Base-by-base conservation (phyloP, 1,140 invertebrate species). In the Papilio aristodemus region DNA sequence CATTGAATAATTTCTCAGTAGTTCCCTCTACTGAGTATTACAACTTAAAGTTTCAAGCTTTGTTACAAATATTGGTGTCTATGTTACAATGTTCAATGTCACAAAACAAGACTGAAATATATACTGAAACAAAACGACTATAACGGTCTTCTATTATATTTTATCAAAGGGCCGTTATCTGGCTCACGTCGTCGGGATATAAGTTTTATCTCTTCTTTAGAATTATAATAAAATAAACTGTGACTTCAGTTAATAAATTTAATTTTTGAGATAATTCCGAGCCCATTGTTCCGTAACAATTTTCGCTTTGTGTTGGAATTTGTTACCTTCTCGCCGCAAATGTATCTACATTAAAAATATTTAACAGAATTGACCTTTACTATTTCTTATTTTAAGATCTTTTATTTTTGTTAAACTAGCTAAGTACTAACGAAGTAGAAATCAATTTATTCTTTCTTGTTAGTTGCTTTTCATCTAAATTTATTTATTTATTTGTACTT, bases 141-240 rank as follows among this genome's bases (percentile, higher is more conserved):
- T 13, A 0, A 13, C 19, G 14, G 2, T 6, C 14, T 17, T 14
- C 6, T 19, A 2, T 46, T 19, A 10, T 54, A 13, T 39, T 54
- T 32, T 3, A 54, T 54, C 10, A 4, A 22, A 22, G 9, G 19
- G 19, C 11, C 10, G 9, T 22, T 54, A 46, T 46, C 43, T 19
- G 14, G 1, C 1, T 46, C 43, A 46, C 43, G 43, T 46, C 5
- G 14, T 43, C 14, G 17, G 2, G 17, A 17, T 14, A 22, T 9
- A 54, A 22, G 46, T 54, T 54, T 54, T 54, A 54, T 54, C 17
- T 54, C 19, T 22, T 6, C 46, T 25, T 54, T 25, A 25, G 9
- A 54, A 25, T 32, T 46, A 46, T 5, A 22, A 54, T 54, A 5
- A 54, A 54, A 54, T 54, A 54, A 22, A 54, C 22, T 54, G 22